Evolutionary conservation across 2,888 invertebrate genomes (phyloP).

Genomic region (Caenorhabditis sp.): DNA sequence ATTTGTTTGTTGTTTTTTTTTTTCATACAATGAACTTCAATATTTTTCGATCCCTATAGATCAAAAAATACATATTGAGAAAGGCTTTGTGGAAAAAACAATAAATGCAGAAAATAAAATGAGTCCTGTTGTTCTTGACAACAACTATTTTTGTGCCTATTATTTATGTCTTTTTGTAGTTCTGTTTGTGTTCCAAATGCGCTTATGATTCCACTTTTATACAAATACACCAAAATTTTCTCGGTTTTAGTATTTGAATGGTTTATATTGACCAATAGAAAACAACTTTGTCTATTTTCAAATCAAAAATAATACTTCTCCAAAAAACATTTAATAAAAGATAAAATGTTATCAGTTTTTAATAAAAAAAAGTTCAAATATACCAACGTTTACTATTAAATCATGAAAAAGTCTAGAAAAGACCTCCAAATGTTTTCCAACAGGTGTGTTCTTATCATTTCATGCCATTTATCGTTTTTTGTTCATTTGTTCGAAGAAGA

Average conservation of each 20-base stretch:
- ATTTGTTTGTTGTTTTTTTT: too few relatives aligned
- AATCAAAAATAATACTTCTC: too few relatives aligned
- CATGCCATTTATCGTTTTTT: not conserved
- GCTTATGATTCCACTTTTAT: not conserved
- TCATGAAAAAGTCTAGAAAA: not conserved
- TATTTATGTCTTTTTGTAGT: not conserved
- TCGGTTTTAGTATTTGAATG: not conserved
- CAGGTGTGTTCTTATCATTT: not conserved
- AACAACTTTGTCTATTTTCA: too few relatives aligned
- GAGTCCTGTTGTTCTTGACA: not conserved
- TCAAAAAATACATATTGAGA: too few relatives aligned
- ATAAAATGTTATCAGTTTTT: not conserved
- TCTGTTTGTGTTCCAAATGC: not conserved
- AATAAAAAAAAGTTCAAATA: not conserved
- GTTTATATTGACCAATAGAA: not conserved
- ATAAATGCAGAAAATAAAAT: not conserved
- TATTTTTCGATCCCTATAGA: too few relatives aligned
- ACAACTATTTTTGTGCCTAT: not conserved
- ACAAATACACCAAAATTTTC: not conserved
- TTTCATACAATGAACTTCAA: too few relatives aligned
- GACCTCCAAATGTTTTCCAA: not conserved
- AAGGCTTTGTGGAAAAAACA: too few relatives aligned
- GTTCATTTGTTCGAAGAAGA: not conserved
- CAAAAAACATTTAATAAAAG: not conserved
- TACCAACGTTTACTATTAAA: not conserved